A percentile compares a stretch with the other conserved stretches of the same genome.
Conservation (phyloP, 2,113 vertebrate genomes). For the Equus quagga region DNA sequence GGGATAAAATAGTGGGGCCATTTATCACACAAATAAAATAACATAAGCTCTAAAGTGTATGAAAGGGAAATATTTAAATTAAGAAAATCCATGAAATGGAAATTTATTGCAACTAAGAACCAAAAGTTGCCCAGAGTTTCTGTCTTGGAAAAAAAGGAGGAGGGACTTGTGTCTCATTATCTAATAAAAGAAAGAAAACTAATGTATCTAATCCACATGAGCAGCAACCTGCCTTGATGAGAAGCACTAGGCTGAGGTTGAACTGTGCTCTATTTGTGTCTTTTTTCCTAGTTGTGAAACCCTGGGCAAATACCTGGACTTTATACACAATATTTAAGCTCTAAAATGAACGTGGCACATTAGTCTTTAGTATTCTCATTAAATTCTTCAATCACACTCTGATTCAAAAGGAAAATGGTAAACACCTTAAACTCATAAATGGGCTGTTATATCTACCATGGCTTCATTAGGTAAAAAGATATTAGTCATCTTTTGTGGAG, state of each 20-base stretch:
- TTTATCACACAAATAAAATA: background rate
- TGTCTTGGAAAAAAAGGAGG: background rate
- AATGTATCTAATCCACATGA: background rate
- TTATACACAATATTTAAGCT: background rate
- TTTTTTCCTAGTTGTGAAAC: background rate
- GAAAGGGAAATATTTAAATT: background rate
- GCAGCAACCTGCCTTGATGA: background rate
- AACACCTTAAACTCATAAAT: background rate
- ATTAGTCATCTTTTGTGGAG: background rate
- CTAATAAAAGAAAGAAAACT: background rate
- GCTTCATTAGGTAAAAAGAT: background rate
- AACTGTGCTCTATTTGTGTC: background rate
- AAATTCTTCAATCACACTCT: background rate
- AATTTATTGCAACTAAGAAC: background rate
- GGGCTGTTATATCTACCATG: background rate
- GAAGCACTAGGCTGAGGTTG: background rate
- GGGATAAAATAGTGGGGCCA: background rate
- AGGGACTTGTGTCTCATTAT: background rate
- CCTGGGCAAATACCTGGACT: background rate
- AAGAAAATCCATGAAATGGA: background rate
- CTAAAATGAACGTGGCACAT: background rate
- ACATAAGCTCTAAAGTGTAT: background rate
- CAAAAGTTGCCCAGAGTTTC: background rate
- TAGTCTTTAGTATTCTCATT: background rate
- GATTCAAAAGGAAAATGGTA: slow-evolving; percentile 20